Evolutionary conservation across 2,888 invertebrate species (phyloP), one percentile per base, ranked within the genome.

Genomic region (Branchellion lobata): DNA sequence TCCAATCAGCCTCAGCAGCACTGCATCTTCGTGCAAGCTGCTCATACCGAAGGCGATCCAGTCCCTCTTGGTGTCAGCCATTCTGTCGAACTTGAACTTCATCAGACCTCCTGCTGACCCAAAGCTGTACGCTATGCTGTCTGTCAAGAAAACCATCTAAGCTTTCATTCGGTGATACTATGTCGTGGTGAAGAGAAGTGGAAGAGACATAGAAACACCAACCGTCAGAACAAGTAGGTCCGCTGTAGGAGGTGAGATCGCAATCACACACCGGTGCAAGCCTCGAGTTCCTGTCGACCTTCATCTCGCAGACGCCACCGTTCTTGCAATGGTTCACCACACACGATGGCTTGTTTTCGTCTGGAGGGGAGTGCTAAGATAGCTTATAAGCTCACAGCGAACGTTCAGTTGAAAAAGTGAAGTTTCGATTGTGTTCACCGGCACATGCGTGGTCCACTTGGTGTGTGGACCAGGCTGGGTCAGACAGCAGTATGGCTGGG

Each of bases 71-170:
- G 79, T 79, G 73, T 79, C 73, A 29, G 79, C 53, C 47, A 57
- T 29, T n/a, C 57, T 61, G n/a, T 47, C 40, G 36, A 73, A 61
- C 27, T 34, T 31, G 61, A 79, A 79, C 24, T 36, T 71, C 33
- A 79, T 73, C 47, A 79, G 31, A 61, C 79, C 79, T 27, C 79
- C 73, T 31, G 51, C 53, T 3, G 33, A 47, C 11, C 79, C 79
- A 34, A 79, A 79, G 33, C 79, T 72, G 57, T 79, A 79, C 11
- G 79, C 79, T 53, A 79, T 79, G 73, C 79, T 79, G 69, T 79
- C 79, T 79, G 36, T 61, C 33, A 36, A 47, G 29, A n/a, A 34
- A 69, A 36, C n/a, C 40, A 78, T 65, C 40, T 11, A 51, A 51
- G 14, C 14, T 21, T 14, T 51, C 21, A n/a, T n/a, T n/a, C n/a